Evolutionary conservation across 2,113 vertebrate species (phyloP).

Genomic region (Barbus barbus): DNA sequence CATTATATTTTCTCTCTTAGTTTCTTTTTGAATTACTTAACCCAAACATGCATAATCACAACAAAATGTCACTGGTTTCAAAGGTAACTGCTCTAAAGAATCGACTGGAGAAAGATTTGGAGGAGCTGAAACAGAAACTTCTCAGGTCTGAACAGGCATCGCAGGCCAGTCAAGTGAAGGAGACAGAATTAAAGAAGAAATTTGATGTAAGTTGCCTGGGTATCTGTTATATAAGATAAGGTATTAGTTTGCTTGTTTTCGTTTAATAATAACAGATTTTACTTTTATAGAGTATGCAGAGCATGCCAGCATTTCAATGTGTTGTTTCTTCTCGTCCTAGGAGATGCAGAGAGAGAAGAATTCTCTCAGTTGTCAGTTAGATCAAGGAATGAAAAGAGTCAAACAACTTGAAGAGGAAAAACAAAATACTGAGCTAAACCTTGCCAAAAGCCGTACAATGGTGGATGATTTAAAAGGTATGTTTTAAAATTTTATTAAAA

Average conservation of each 20-base stretch:
- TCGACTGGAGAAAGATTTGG: slow-evolving; percentile 72
- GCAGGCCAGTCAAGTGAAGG: slow-evolving; percentile 72
- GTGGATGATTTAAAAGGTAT: slow-evolving; percentile 84
- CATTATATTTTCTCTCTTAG: slow-evolving; percentile 31
- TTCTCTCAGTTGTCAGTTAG: slow-evolving; percentile 70
- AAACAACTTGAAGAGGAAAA: slow-evolving; percentile 82
- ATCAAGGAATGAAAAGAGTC: slow-evolving; percentile 75
- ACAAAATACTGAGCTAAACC: slow-evolving; percentile 68
- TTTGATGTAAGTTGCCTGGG: slow-evolving; percentile 61
- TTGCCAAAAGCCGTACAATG: slow-evolving; percentile 78
- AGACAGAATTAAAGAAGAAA: slow-evolving; percentile 77
- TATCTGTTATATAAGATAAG: not conserved
- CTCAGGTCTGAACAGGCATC: slow-evolving; percentile 77
- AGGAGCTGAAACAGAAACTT: slow-evolving; percentile 80
- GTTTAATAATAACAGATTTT: not conserved
- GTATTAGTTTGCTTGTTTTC: not conserved
- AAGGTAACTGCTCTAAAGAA: slow-evolving; percentile 76
- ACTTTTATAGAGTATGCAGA: not conserved
- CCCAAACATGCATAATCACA: not conserved
- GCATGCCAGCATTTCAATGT: not conserved
- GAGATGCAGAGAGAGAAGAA: slow-evolving; percentile 80
- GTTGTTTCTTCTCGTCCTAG: slow-evolving; percentile 63
- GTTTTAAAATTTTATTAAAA: not conserved
- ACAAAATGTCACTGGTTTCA: not conserved
- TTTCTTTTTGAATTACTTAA: not conserved